Evolutionary conservation across 1,140 invertebrate genomes (phyloP).

Genomic region (Bombus picipes): DNA sequence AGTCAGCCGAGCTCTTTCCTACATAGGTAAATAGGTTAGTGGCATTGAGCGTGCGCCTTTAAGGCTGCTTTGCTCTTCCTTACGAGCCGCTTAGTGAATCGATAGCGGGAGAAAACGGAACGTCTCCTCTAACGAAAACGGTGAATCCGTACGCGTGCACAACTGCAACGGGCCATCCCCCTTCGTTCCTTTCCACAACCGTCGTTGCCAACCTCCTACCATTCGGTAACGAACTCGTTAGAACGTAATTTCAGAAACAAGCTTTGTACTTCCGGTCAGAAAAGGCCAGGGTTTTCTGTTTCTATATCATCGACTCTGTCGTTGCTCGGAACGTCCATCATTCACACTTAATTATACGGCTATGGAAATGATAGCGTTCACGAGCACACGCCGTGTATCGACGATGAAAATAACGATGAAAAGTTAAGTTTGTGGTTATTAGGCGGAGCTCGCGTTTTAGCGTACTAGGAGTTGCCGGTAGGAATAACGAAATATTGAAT

Average conservation of each 20-base stretch:
- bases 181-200: background rate
- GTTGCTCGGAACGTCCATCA: background rate
- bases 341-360: constrained; percentile 1
- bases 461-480: background rate
- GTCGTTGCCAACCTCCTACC: background rate
- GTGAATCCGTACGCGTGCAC: constrained; percentile 33
- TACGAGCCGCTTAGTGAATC: constrained; percentile 71
- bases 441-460: too few species aligned
- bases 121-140: constrained; percentile 45
- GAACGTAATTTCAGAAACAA: background rate
- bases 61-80: constrained; percentile 72
- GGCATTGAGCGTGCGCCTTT: constrained; percentile 73
- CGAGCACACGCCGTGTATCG: background rate
- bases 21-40: constrained; percentile 71
- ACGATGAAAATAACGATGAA: background rate
- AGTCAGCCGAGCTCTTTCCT: constrained; percentile 41
- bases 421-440: background rate
- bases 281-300: background rate
- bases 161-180: background rate
- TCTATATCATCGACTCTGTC: background rate
- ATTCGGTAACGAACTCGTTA: background rate
- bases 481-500: background rate
- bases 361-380: background rate
- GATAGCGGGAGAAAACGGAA: constrained; percentile 70
- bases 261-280: too few species aligned